These are phyloP conservation scores for Colistium nudipinnis DNA, from an alignment of 2,113 vertebrate genomes.

Conservation along the genomic window DNA sequence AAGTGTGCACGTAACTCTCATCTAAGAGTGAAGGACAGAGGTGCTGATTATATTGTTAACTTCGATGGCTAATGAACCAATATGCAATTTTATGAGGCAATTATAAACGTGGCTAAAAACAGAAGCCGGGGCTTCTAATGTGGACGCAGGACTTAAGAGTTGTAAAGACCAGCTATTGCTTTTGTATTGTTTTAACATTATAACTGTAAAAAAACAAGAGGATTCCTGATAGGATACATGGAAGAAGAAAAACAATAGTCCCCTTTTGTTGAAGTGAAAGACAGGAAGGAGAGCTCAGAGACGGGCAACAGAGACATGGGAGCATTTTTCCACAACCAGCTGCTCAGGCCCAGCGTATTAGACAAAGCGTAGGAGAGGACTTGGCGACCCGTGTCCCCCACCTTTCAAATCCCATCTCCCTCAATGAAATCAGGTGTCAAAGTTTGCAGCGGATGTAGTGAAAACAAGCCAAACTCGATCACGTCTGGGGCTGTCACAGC, in stretches of 20 bases:
- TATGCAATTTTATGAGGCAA: neutral
- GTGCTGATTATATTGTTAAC: neutral
- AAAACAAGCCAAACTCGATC: conserved; percentile 80
- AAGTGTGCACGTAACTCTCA: neutral
- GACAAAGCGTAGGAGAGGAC: conserved; percentile 57
- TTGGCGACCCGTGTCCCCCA: conserved; percentile 71
- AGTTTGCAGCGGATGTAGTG: conserved; percentile 73
- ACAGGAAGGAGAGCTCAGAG: neutral
- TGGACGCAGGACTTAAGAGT: neutral
- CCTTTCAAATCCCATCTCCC: conserved; percentile 78
- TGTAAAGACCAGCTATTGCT: neutral
- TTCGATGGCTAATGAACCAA: neutral
- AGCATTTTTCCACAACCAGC: conserved; percentile 55
- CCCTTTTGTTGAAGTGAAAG: neutral
- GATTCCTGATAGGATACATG: neutral
- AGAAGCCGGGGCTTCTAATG: neutral
- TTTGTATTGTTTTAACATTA: neutral
- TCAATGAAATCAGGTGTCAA: conserved; percentile 79
- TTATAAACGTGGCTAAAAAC: neutral
- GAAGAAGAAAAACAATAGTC: neutral
- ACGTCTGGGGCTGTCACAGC: conserved; percentile 69
- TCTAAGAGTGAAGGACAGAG: neutral
- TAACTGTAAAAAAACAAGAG: neutral
- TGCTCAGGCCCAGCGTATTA: conserved; percentile 63
- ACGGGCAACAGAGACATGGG: conserved; percentile 4